A percentile compares a stretch with the other conserved stretches of the same genome.
These are phyloP conservation scores for Aphelocoma californica DNA, from an alignment of 2,797 vertebrate species.

Conservation along the genomic window DNA sequence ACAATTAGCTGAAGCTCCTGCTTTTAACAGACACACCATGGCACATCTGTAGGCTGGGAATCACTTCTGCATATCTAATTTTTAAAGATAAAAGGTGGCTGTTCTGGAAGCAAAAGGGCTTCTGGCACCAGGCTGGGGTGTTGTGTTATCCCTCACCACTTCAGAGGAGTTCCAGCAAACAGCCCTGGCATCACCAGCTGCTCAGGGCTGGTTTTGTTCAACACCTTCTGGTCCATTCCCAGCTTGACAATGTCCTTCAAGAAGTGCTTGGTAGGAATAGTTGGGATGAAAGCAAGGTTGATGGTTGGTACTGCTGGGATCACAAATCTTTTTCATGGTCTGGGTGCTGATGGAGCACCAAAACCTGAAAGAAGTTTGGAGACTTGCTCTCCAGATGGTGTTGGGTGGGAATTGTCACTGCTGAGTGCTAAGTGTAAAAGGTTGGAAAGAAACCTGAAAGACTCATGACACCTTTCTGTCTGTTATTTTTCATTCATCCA, in stretches of 20 bases:
- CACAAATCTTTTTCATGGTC: background rate
- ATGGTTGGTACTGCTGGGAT: background rate
- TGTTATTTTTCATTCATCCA: background rate
- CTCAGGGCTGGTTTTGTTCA: background rate
- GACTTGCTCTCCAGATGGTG: background rate
- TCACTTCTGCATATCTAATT: background rate
- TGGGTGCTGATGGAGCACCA: background rate
- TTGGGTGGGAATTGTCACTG: background rate
- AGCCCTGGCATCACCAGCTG: background rate
- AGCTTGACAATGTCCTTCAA: background rate
- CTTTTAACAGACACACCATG: background rate
- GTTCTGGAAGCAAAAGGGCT: background rate
- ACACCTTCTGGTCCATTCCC: background rate
- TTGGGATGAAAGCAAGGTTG: background rate
- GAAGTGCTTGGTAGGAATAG: background rate
- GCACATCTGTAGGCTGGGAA: background rate
- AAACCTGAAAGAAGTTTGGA: background rate
- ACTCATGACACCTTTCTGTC: background rate
- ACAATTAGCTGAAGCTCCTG: background rate
- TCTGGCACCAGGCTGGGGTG: background rate
- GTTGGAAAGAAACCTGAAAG: background rate
- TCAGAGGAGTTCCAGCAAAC: rapidly evolving
- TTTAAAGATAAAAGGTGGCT: background rate
- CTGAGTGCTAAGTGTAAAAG: background rate
- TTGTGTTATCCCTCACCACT: background rate